Percentiles rank a stretch among this genome's conserved stretches.
Evolutionary conservation across 2,888 invertebrate species (phyloP).

Genomic region (Drosophila paramelanica): DNA sequence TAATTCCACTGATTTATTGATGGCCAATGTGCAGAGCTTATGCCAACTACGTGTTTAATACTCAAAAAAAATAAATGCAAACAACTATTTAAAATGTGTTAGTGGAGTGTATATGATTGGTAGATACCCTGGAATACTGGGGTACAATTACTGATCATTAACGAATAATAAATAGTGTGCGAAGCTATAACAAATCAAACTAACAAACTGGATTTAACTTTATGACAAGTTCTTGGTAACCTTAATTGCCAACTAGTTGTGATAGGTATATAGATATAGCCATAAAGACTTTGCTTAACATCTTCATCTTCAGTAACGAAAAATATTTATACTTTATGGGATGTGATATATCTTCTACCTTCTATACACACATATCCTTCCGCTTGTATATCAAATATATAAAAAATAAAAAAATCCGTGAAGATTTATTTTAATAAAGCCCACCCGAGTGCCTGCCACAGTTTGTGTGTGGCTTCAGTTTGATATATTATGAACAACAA

Average conservation of each 20-base stretch:
- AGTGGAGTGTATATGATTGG: background rate
- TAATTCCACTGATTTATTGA: constrained; percentile 70
- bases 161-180: no score
- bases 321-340: background rate
- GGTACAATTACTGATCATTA: background rate
- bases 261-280: no score
- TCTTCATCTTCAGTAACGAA: no score
- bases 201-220: no score
- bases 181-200: no score
- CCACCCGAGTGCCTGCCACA: constrained; percentile 29
- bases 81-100: constrained; percentile 3
- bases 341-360: background rate
- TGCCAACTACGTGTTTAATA: constrained; percentile 6
- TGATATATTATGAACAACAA: constrained; percentile 60
- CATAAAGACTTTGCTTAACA: no score
- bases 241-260: no score
- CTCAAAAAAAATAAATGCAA: constrained; percentile 14
- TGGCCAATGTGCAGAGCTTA: constrained; percentile 44
- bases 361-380: background rate
- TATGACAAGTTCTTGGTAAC: no score
- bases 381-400: background rate
- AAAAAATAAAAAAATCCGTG: constrained; percentile 17
- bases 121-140: background rate
- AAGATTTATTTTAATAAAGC: constrained; percentile 59
- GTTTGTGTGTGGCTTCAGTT: constrained; percentile 50